A percentile compares a stretch with the other conserved stretches of the same genome.
Evolutionary conservation across 2,113 vertebrate genomes (phyloP).

Genomic region (Melanerpes aurifrons): DNA sequence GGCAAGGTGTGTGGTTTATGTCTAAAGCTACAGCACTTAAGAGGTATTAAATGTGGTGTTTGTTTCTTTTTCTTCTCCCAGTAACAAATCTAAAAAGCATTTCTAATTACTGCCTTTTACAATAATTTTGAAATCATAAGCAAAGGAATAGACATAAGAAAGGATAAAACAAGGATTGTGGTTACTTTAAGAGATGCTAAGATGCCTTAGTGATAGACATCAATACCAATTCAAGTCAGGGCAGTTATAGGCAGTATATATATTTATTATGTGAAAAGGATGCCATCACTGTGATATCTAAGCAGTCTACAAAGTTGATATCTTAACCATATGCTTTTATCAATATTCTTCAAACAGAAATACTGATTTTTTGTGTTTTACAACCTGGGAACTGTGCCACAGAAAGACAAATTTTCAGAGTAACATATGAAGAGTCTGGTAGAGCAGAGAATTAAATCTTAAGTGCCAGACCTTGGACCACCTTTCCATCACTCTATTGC

Average conservation of each 20-base stretch:
- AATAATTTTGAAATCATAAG: background rate
- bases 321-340: background rate
- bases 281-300: background rate
- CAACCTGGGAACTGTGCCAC: background rate
- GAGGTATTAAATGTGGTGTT: background rate
- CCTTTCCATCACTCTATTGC: background rate
- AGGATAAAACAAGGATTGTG: background rate
- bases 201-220: background rate
- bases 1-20: background rate
- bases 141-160: background rate
- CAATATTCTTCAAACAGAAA: background rate
- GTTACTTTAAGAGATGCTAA: background rate
- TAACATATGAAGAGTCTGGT: background rate
- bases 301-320: background rate
- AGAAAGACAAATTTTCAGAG: background rate
- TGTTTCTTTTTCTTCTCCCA: rapidly evolving
- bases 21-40: background rate
- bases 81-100: background rate
- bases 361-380: background rate
- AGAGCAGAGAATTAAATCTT: background rate
- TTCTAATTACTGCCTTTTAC: background rate
- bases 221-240: background rate
- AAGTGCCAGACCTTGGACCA: background rate
- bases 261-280: background rate
- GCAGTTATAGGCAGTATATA: background rate